Evolutionary conservation across 2,888 invertebrate genomes (phyloP).

Genomic region (Hoplodrina ambigua): DNA sequence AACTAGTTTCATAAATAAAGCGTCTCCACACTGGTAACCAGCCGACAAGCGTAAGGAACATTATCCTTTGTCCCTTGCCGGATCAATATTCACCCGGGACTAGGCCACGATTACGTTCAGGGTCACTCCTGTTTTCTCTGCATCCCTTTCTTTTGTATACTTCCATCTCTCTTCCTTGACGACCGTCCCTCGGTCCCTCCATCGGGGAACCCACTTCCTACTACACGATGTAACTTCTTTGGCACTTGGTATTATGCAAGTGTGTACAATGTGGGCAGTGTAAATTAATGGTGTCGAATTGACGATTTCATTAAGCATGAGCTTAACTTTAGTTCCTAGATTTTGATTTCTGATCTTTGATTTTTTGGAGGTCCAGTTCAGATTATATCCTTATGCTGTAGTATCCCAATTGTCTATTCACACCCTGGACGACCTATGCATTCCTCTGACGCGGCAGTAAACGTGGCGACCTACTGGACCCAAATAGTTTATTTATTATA

Average conservation of each 20-base stretch:
- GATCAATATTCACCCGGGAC: slow-evolving; percentile 70
- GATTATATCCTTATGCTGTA: too few relatives aligned
- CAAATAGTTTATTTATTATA: too few relatives aligned
- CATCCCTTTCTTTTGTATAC: slow-evolving; percentile 66
- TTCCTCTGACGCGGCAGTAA: too few relatives aligned
- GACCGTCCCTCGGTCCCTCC: slow-evolving; percentile 62
- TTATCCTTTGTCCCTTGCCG: slow-evolving; percentile 56
- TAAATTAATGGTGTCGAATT: slow-evolving; percentile 2
- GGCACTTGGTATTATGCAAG: slow-evolving; percentile 17
- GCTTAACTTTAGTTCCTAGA: too few relatives aligned
- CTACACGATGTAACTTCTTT: slow-evolving; percentile 14
- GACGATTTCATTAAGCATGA: too few relatives aligned
- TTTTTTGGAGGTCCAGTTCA: too few relatives aligned
- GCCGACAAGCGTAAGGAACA: slow-evolving; percentile 48
- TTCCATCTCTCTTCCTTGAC: slow-evolving; percentile 64
- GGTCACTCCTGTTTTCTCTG: slow-evolving; percentile 78
- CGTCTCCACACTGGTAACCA: slow-evolving; percentile 25
- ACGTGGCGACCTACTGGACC: too few relatives aligned
- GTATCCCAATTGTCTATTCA: too few relatives aligned
- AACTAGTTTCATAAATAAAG: slow-evolving; percentile 3
- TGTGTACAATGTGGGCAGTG: slow-evolving; percentile 36
- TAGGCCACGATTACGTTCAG: slow-evolving; percentile 77
- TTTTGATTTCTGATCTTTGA: too few relatives aligned
- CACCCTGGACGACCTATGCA: too few relatives aligned
- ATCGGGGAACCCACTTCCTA: slow-evolving; percentile 64